Evolutionary conservation across 2,113 vertebrate species (phyloP), one percentile per base, ranked within the genome.

Genomic region (Maylandia zebra): DNA sequence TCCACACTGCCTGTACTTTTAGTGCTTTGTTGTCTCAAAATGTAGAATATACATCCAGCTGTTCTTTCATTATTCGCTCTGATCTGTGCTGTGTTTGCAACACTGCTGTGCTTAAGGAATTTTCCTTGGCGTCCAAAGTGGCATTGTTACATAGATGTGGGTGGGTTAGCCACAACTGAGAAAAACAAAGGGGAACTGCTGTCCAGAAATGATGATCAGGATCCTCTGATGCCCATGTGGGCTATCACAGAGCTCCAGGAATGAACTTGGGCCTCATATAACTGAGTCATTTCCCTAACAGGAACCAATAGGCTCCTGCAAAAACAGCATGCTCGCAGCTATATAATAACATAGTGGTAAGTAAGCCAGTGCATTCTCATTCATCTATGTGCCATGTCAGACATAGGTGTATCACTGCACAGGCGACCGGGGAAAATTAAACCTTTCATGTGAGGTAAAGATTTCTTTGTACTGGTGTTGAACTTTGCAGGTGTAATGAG

Each of bases 241-340:
- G 64, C 87, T 95, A 96, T 96, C 94, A 27, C 83, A 84, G 83
- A 10, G 81, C 90, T 93, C 85, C 94, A 95, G 95, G 78, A 92
- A 92, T 88, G 91, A 89, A 91, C 85, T 90, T 10, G 13, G 83
- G 86, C 86, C 45, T 85, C 88, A 85, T 93, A 93, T 92, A 90
- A 93, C 94, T 93, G 94, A 96, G 87, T 96, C 96, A 97, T 94
- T 95, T 97, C 95, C 96, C 92, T 74, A 82, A 91, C 95, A 96
- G 96, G 95, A 96, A 96, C 94, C 87, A 82, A 90, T 88, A 89
- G 86, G 85, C 93, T 94, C 94, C 91, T 92, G 90, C 91, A 93
- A 90, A 94, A 96, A 94, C 94, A 93, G 83, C 69, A 85, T 78
- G 90, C 92, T 95, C 89, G 91, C 94, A 90, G 74, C 71, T 71